Evolutionary conservation across 2,113 vertebrate genomes (phyloP), one percentile per base, ranked within the genome.

Genomic region (Phasianus colchicus): DNA sequence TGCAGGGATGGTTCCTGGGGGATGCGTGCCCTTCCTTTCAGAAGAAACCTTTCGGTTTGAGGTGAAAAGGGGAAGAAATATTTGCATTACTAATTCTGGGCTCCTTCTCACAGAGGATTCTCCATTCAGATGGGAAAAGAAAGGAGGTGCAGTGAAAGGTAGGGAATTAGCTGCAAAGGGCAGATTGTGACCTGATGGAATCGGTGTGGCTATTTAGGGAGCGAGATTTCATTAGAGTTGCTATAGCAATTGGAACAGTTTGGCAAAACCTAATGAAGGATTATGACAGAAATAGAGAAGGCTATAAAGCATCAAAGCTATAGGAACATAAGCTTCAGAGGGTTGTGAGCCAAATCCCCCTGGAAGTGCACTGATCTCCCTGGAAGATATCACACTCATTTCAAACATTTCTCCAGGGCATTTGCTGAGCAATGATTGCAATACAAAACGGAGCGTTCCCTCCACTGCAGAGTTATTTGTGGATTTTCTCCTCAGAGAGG

Each of bases 141-240:
- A 63, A 65, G 71, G 10, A 19, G 11, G 13, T 18, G 60, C 30
- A 58, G 85, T 79, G 75, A 76, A 96, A 90, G 58, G 72, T 5
- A 91, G 77, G 0, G 0, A 94, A 96, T 95, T 89, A 94, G 72
- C 74, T 84, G 65, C 30, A 93, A 90, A 95, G 87, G 91, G 89
- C 83, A 96, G 78, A 82, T 89, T 90, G 66, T 90, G 96, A 89
- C 96, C 93, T 47, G 82, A 86, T 90, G 71, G 93, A 96, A 95
- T 88, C 76, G 85, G 43, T 0, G 4, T 80, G 87, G 78, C 91
- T 96, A 95, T 97, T 96, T 96, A 96, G 90, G 85, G 92, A 96
- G 94, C 89, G 82, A 92, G 83, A 94, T 96, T 97, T 96, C 92
- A 89, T 96, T 96, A 95, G 94, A 88, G 95, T 96, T 96, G 93